A percentile compares a stretch with the other conserved stretches of the same genome.
phyloP scores from a whole-genome alignment of 2,888 invertebrate genomes.

The Entomobrya multifasciata region DNA sequence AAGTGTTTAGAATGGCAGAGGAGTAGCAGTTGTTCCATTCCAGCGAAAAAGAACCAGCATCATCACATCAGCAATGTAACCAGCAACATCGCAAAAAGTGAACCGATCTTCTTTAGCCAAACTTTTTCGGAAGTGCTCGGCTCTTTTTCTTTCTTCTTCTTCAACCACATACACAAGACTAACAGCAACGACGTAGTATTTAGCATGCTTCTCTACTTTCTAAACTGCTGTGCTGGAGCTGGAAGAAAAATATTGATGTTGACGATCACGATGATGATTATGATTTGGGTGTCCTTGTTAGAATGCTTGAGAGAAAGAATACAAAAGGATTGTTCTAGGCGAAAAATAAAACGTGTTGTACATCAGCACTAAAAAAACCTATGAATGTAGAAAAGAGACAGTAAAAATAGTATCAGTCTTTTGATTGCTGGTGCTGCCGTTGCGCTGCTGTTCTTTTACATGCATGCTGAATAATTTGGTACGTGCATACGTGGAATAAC shows the following conservation, averaged over 20 bases:
- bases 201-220: not conserved
- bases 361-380: too few species aligned
- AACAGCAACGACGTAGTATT: not conserved
- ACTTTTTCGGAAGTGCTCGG: constrained; percentile 67
- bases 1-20: not conserved
- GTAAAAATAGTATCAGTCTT: too few species aligned
- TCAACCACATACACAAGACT: not conserved
- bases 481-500: not conserved
- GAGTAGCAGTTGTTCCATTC: constrained; percentile 34
- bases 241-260: constrained; percentile 50
- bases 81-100: constrained; percentile 51
- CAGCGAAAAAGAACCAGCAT: constrained; percentile 35
- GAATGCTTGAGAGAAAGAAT: too few species aligned
- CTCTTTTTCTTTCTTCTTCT: constrained; percentile 32
- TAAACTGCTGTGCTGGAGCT: constrained; percentile 15
- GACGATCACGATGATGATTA: constrained; percentile 14
- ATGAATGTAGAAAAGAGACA: not conserved
- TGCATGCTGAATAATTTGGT: too few species aligned
- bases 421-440: too few species aligned
- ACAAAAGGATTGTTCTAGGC: not conserved
- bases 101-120: constrained; percentile 52
- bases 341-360: constrained; percentile 14
- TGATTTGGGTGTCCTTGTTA: constrained; percentile 41
- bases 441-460: too few species aligned
- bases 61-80: constrained; percentile 11